Percentiles rank a stretch among this genome's conserved stretches.
Evolutionary conservation across 2,797 vertebrate species (phyloP).

Genomic region (Stomatorhinus walkeri): DNA sequence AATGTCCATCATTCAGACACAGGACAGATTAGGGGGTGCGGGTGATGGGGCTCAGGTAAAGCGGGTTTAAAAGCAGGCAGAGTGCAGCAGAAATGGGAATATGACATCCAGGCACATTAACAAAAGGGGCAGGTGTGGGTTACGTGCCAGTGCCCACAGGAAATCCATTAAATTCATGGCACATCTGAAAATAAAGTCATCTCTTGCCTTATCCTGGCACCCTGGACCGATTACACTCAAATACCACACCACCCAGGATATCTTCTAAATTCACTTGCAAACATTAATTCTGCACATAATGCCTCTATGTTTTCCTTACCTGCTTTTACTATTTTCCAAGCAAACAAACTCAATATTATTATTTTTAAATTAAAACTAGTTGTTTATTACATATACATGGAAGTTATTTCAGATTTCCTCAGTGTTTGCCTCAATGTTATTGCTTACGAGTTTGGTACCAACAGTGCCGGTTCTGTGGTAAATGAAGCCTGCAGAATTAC

Average conservation of each 20-base stretch:
- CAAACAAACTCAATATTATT: constrained; percentile 55
- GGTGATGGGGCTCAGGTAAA: constrained; percentile 20
- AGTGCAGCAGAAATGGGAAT: constrained; percentile 37
- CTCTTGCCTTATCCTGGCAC: constrained; percentile 39
- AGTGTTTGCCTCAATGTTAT: neutral
- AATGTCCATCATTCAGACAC: constrained; percentile 44
- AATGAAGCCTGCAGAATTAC: neutral
- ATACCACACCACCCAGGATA: constrained; percentile 33
- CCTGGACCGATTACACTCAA: constrained; percentile 27
- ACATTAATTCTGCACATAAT: constrained; percentile 8
- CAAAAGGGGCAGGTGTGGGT: neutral
- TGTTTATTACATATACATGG: neutral
- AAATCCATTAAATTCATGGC: constrained; percentile 40
- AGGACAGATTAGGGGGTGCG: constrained; percentile 44
- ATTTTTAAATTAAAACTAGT: constrained; percentile 7
- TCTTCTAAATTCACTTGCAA: constrained; percentile 17
- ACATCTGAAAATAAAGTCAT: constrained; percentile 35
- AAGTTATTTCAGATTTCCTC: neutral
- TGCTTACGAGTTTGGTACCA: neutral
- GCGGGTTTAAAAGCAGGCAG: constrained; percentile 48
- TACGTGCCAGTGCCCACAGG: constrained; percentile 11
- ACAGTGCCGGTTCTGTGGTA: no score
- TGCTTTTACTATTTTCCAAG: constrained; percentile 63
- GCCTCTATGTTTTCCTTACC: constrained; percentile 55
- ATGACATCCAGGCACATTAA: constrained; percentile 3